Percentiles rank a stretch among this genome's conserved stretches.
These are phyloP conservation scores for Ganaspis sp. DNA, from an alignment of 1,140 invertebrate genomes.

Conservation along the genomic window DNA sequence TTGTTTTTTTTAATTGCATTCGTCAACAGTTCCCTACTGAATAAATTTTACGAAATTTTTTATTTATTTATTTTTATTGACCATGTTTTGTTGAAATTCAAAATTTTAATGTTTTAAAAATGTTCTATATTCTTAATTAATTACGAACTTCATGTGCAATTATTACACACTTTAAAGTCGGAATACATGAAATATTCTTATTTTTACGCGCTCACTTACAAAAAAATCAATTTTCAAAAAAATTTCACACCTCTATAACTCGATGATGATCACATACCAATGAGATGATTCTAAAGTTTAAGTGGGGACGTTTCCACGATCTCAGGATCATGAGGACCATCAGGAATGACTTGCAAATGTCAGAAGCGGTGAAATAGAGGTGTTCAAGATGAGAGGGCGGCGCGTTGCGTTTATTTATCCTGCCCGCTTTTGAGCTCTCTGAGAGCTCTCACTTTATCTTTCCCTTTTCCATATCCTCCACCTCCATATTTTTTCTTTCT, in stretches of 20 bases:
- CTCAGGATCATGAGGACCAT: constrained; percentile 41
- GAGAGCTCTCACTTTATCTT: constrained; percentile 52
- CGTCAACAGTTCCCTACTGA: no score
- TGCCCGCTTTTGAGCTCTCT: constrained; percentile 60
- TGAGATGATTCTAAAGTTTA: constrained; percentile 16
- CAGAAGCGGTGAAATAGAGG: constrained; percentile 69
- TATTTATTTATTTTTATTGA: no score
- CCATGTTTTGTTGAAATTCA: no score
- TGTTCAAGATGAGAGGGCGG: constrained; percentile 73
- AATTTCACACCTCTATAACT: constrained; percentile 17
- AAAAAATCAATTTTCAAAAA: neutral
- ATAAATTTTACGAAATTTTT: no score
- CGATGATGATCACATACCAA: neutral
- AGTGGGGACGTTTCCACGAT: constrained; percentile 8
- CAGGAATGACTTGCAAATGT: constrained; percentile 65
- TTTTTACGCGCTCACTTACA: neutral
- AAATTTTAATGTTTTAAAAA: no score
- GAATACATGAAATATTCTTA: no score
- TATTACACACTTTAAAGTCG: no score
- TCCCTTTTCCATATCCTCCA: constrained; percentile 48
- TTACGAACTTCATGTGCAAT: no score
- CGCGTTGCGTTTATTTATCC: constrained; percentile 74
- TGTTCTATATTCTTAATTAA: no score
- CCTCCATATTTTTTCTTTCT: constrained; percentile 48
- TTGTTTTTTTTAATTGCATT: no score